Conservation (phyloP, 2,888 invertebrate genomes). For the Drosophila yooni region DNA sequence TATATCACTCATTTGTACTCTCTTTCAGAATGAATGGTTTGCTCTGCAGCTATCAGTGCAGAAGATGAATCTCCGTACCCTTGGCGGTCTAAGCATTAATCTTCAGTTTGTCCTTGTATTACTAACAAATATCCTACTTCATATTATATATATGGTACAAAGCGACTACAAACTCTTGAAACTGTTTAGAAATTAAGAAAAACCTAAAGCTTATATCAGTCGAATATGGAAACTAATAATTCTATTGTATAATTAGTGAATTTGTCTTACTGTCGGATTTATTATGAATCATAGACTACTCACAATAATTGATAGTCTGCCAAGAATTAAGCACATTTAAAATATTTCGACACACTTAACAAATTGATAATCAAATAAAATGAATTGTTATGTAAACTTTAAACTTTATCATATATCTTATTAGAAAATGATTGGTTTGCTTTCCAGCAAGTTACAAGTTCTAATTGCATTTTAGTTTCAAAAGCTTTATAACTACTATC, state of each 20-base stretch:
- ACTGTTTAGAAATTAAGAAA: no score
- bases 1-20: not conserved
- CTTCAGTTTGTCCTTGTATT: slow-evolving; percentile 1
- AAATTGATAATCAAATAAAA: not conserved
- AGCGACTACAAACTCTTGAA: slow-evolving; percentile 13
- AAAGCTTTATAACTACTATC: not conserved
- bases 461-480: slow-evolving; percentile 13
- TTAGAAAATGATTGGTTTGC: slow-evolving; percentile 37
- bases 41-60: slow-evolving; percentile 32
- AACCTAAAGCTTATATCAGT: not conserved
- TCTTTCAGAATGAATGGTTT: slow-evolving; percentile 39
- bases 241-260: no score
- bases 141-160: slow-evolving; percentile 38
- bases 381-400: slow-evolving; percentile 9
- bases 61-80: slow-evolving; percentile 11
- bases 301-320: slow-evolving; percentile 1
- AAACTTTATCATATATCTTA: not conserved
- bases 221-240: not conserved
- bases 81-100: slow-evolving; percentile 32
- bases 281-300: slow-evolving; percentile 1
- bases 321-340: slow-evolving; percentile 1
- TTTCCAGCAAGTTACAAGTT: not conserved
- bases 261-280: no score
- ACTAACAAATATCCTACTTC: not conserved
- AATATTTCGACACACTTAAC: slow-evolving; percentile 6